phyloP scores from a whole-genome alignment of 1,140 invertebrate species.

The Diploscapter pachys region DNA sequence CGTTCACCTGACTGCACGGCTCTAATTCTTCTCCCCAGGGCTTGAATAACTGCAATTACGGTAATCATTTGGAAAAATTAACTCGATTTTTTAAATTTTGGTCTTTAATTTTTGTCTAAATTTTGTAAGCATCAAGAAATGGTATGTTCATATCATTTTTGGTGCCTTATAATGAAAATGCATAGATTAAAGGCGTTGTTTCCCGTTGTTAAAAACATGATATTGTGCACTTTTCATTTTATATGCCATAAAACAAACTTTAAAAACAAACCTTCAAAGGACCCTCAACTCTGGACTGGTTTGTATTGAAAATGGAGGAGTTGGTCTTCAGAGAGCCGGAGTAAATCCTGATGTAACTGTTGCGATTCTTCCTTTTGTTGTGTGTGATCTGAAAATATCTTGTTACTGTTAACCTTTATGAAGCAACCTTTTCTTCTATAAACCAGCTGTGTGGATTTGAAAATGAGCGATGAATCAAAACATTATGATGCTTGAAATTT shows the following conservation, averaged over 20 bases:
- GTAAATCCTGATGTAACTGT: conserved; percentile 84
- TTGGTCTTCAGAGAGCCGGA: conserved; percentile 72
- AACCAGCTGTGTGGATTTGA: too few relatives aligned
- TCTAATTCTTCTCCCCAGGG: conserved; percentile 81
- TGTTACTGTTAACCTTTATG: too few relatives aligned
- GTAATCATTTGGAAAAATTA: too few relatives aligned
- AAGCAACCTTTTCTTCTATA: too few relatives aligned
- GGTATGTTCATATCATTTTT: too few relatives aligned
- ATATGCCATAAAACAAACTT: neutral
- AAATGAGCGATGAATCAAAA: too few relatives aligned
- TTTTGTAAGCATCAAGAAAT: too few relatives aligned
- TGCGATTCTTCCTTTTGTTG: conserved; percentile 78
- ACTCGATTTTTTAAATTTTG: conserved; percentile 45
- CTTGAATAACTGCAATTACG: conserved; percentile 65
- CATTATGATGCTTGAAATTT: too few relatives aligned
- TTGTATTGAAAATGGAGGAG: conserved; percentile 75
- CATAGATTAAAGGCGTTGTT: too few relatives aligned
- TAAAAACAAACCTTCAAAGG: conserved; percentile 18
- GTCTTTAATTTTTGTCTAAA: neutral
- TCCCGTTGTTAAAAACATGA: conserved; percentile 41
- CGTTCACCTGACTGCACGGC: conserved; percentile 68
- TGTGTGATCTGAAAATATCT: conserved; percentile 74
- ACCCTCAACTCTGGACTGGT: conserved; percentile 68
- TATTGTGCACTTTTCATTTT: neutral
- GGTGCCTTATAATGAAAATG: too few relatives aligned